Percentiles rank a stretch among this genome's conserved stretches.
Conservation (phyloP, 92 coral and sea anemone genomes). For the Pocillopora meandrina region DNA sequence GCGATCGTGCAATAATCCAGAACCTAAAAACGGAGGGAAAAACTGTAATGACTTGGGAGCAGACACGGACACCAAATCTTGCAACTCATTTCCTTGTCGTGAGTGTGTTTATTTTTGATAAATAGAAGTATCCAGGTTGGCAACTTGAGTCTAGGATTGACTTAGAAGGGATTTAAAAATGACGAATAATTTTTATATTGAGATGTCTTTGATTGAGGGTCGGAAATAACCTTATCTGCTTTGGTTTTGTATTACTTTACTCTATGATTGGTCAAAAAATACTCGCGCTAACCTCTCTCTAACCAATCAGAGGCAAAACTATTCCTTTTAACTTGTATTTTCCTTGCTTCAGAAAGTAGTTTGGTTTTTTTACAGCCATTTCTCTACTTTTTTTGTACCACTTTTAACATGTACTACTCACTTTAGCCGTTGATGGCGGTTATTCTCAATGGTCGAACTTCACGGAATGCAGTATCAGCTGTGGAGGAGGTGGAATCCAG, state of each 20-base stretch:
- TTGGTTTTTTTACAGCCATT: not conserved
- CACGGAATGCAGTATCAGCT: conserved; percentile 8
- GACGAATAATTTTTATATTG: not conserved
- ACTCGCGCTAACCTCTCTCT: too few species aligned
- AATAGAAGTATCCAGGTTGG: too few species aligned
- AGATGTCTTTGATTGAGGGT: too few species aligned
- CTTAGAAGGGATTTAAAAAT: not conserved
- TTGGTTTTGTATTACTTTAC: too few species aligned
- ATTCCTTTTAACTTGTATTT: too few species aligned
- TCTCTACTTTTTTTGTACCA: not conserved
- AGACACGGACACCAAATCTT: not conserved
- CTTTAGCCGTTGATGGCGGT: conserved; percentile 20
- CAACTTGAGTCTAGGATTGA: not conserved
- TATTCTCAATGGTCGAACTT: conserved; percentile 30
- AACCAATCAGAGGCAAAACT: too few species aligned
- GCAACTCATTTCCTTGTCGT: conserved; percentile 39
- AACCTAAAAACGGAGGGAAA: conserved; percentile 19
- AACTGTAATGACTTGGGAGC: conserved; percentile 15
- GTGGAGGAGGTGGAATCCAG: conserved; percentile 29
- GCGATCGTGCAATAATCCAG: conserved; percentile 30
- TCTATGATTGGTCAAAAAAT: too few species aligned
- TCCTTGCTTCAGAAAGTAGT: too few species aligned
- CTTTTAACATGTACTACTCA: not conserved
- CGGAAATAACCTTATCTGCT: too few species aligned
- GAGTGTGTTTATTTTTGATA: not conserved